phyloP scores from a whole-genome alignment of 2,797 vertebrate genomes.

The Pteronotus mesoamericanus region DNA sequence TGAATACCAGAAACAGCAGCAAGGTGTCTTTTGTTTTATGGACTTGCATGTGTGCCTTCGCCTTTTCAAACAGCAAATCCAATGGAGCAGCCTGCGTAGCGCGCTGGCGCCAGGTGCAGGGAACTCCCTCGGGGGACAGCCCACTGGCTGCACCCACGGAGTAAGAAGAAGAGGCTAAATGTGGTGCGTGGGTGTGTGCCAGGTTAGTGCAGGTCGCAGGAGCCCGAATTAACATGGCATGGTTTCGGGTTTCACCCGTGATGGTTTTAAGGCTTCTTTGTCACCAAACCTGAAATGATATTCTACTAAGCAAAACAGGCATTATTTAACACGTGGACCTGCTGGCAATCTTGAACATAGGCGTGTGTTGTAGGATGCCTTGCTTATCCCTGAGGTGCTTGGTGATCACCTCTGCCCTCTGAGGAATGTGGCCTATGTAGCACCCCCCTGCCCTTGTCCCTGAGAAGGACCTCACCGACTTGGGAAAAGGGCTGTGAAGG shows the following conservation, averaged over 20 bases:
- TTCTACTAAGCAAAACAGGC: background rate
- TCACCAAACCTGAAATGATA: background rate
- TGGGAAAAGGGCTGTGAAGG: background rate
- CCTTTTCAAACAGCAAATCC: background rate
- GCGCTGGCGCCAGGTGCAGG: background rate
- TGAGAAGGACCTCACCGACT: background rate
- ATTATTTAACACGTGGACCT: background rate
- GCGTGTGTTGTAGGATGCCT: background rate
- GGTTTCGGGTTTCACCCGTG: conserved; percentile 9
- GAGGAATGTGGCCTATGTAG: background rate
- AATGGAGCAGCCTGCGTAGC: background rate
- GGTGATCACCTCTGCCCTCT: background rate
- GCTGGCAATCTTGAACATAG: background rate
- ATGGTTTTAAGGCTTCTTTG: background rate
- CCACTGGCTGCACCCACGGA: background rate
- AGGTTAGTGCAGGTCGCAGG: background rate
- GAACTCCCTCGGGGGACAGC: background rate
- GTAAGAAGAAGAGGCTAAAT: background rate
- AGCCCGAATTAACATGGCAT: background rate
- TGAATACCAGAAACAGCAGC: background rate
- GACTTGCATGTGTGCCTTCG: background rate
- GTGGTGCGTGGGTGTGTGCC: background rate
- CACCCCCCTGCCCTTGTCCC: background rate
- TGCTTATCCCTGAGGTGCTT: background rate
- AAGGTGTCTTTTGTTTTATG: background rate